Percentiles rank a stretch among this genome's conserved stretches.
Conservation (phyloP, 2,797 vertebrate genomes). For the Rhinophrynus dorsalis region DNA sequence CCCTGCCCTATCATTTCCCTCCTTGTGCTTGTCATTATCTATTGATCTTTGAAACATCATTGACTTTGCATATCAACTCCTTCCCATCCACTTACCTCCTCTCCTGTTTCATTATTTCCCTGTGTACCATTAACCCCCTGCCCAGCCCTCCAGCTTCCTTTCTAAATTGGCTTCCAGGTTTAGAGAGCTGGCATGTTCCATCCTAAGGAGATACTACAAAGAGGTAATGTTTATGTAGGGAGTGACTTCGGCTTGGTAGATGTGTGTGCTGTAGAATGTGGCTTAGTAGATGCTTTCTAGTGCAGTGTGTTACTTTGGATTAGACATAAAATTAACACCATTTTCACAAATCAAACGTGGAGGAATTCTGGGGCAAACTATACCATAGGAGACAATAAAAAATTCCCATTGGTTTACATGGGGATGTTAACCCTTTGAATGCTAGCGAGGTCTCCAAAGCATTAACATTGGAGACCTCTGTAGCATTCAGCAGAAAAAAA, state of each 20-base stretch:
- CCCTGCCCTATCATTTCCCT: too few relatives aligned
- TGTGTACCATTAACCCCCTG: conserved; percentile 54
- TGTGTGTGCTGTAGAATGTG: conserved; percentile 19
- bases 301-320: conserved; percentile 32
- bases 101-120: conserved; percentile 46
- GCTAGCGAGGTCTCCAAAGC: too few relatives aligned
- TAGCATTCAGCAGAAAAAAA: too few relatives aligned
- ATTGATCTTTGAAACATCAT: conserved; percentile 19
- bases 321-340: background rate
- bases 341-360: too few relatives aligned
- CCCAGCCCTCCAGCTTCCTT: conserved; percentile 79
- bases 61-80: background rate
- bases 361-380: too few relatives aligned
- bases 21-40: too few relatives aligned
- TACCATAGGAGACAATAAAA: too few relatives aligned
- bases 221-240: conserved; percentile 73
- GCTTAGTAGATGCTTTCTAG: conserved; percentile 45
- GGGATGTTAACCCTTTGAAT: too few relatives aligned
- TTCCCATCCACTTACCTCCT: conserved; percentile 50
- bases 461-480: too few relatives aligned
- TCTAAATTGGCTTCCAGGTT: conserved; percentile 81
- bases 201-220: conserved; percentile 66
- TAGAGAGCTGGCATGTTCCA: conserved; percentile 77
- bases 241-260: conserved; percentile 12
- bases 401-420: too few relatives aligned